Evolutionary conservation across 2,888 invertebrate genomes (phyloP), one percentile per base, ranked within the genome.

Genomic region (Automeris io): DNA sequence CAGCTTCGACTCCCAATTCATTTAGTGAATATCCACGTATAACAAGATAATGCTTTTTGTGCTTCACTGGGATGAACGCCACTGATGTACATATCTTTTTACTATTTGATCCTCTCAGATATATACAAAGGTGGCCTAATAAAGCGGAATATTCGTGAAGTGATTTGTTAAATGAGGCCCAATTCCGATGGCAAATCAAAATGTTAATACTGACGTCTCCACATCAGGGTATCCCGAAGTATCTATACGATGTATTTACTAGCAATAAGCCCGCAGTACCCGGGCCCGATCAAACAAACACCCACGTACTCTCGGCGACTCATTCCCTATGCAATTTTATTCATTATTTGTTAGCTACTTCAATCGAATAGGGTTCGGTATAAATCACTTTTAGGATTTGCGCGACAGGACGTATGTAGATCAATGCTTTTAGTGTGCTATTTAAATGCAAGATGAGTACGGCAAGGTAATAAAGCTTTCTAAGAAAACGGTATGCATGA

Each of bases 271-370:
- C 60, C 58, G 54, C 54, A 47, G 40, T 57, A 61, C 58, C 47
- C 50, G 51, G 37, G 60, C 67, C 73, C 63, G 61, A 57, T 64
- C 81, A 83, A 81, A 80, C 79, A 81, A 68, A 64, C 64, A 70
- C 72, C 74, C 73, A 69, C 76, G 70, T 77, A 70, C 76, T 69
- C 70, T 69, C 70, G 65, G 65, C 70, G 69, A 66, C 82, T 83
- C 83, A 85, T 85, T 85, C 78, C 79, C 77, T 79, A 85, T 85
- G 85, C 85, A 85, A 85, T 85, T 85, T 85, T 83, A 85, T 83
- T 83, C 85, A 85, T 85, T 83, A 85, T 85, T 85, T 85, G 85
- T 85, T 83, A 85, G 83, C 82, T 78, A 78, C 83, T 83, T 79
- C 81, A 83, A 82, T 85, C 73, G 82, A 78, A 81, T 80, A 76